A percentile compares a stretch with the other conserved stretches of the same genome.
phyloP scores from a whole-genome alignment of 2,888 invertebrate genomes.

The Coleophora deauratella region DNA sequence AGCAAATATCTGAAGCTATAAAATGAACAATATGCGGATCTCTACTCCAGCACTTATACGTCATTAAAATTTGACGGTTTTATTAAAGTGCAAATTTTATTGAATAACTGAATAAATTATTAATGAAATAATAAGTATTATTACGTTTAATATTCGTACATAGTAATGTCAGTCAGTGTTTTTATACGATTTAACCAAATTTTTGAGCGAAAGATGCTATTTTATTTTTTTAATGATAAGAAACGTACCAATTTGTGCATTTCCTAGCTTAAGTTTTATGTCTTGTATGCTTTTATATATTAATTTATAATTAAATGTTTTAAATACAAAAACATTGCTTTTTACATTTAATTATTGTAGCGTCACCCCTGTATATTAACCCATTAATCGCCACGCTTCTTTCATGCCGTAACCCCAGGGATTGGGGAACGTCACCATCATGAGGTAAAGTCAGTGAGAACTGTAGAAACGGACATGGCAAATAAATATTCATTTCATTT shows the following conservation, averaged over 20 bases:
- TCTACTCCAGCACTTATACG: background rate
- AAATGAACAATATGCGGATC: background rate
- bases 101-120: too few species aligned
- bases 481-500: too few species aligned
- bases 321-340: slow-evolving; percentile 32
- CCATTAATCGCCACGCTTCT: too few species aligned
- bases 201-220: slow-evolving; percentile 41
- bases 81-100: too few species aligned
- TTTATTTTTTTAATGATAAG: slow-evolving; percentile 48
- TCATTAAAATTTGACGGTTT: slow-evolving; percentile 1
- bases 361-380: background rate
- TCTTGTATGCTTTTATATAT: slow-evolving; percentile 67
- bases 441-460: too few species aligned
- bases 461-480: too few species aligned
- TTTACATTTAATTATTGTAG: slow-evolving; percentile 12
- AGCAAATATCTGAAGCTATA: too few species aligned
- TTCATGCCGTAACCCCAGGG: too few species aligned
- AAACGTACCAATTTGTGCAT: slow-evolving; percentile 69
- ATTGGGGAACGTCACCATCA: too few species aligned
- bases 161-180: background rate
- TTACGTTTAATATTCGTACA: too few species aligned
- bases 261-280: slow-evolving; percentile 63
- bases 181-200: slow-evolving; percentile 19
- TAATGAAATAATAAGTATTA: too few species aligned
- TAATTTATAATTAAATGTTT: slow-evolving; percentile 69